Conservation (phyloP, 1,140 invertebrate genomes). For the Himalopsyche phryganea region DNA sequence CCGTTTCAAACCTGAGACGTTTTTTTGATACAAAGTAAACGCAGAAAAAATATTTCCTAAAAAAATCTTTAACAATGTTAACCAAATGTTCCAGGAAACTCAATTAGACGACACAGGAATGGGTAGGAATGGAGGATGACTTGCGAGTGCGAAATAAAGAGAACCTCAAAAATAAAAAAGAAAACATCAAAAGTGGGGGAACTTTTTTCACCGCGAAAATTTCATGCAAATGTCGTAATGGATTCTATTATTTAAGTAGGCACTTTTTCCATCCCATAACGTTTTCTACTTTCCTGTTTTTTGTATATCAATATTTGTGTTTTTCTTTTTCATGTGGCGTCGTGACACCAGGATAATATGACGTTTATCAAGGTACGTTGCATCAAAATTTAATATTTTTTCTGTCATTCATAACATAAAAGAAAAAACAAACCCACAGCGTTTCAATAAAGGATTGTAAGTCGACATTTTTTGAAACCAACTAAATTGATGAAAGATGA, state of each 20-base stretch:
- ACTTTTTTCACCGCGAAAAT: not conserved
- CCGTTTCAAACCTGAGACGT: too few species aligned
- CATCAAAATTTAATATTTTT: not conserved
- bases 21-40: too few species aligned
- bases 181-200: too few species aligned
- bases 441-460: too few species aligned
- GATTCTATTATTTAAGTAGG: slow-evolving; percentile 1
- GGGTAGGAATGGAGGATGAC: not conserved
- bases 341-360: slow-evolving; percentile 57
- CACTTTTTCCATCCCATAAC: not conserved
- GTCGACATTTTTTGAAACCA: too few species aligned
- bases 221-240: not conserved
- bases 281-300: not conserved
- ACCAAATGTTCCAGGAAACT: slow-evolving; percentile 8
- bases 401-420: too few species aligned
- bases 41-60: not conserved
- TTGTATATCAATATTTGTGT: too few species aligned
- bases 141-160: not conserved
- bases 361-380: slow-evolving; percentile 66
- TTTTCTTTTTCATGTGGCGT: slow-evolving; percentile 37
- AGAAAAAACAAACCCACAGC: too few species aligned
- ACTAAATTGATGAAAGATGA: too few species aligned
- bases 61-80: slow-evolving; percentile 5
- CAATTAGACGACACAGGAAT: slow-evolving; percentile 5
- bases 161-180: not conserved